phyloP scores from a whole-genome alignment of 2,797 vertebrate genomes.

The Coendou prehensilis region DNA sequence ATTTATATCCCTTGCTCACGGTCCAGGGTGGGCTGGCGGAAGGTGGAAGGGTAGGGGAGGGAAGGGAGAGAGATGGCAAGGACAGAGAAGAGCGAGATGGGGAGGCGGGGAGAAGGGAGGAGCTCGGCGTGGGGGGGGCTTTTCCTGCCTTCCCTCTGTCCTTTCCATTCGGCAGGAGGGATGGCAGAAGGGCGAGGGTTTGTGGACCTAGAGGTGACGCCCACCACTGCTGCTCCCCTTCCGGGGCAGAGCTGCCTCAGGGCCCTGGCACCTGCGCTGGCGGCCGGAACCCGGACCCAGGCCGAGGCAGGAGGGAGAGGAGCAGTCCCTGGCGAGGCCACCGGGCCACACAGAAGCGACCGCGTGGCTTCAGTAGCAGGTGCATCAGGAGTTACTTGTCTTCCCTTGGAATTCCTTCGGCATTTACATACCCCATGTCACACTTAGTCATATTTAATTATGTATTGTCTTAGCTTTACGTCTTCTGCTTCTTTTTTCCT shows the following conservation, averaged over 20 bases:
- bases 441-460: neutral
- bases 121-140: neutral
- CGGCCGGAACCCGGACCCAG: neutral
- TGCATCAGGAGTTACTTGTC: neutral
- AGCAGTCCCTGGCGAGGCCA: neutral
- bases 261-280: neutral
- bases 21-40: neutral
- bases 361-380: neutral
- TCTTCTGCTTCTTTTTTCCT: neutral
- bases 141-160: neutral
- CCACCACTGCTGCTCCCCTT: neutral
- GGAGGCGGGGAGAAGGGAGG: neutral
- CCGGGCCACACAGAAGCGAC: neutral
- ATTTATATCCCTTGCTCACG: constrained; percentile 6
- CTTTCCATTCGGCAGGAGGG: neutral
- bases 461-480: neutral
- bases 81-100: neutral
- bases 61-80: too few species aligned
- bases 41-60: neutral
- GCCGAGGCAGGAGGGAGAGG: neutral
- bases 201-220: neutral
- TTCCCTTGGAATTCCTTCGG: neutral
- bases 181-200: neutral
- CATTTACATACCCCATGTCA: neutral
- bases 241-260: neutral